A percentile compares a stretch with the other conserved stretches of the same genome.
phyloP scores from a whole-genome alignment of 2,113 vertebrate genomes.

The Calyptomena viridis region DNA sequence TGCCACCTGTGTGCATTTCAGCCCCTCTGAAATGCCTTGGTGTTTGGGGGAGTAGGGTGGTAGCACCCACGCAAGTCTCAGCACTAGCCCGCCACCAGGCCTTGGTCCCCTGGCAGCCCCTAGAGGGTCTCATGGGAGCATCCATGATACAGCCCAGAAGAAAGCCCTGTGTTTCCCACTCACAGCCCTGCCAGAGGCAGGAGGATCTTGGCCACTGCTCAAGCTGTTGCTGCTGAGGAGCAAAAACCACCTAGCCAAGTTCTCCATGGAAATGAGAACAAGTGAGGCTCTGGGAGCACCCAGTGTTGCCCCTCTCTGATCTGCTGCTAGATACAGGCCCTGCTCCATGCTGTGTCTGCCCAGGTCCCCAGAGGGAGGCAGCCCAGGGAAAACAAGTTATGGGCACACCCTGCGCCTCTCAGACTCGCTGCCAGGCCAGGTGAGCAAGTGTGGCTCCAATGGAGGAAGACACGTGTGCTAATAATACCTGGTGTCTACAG shows the following conservation, averaged over 20 bases:
- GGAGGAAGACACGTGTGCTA: accelerated
- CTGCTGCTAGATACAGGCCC: not conserved
- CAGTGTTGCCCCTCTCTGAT: not conserved
- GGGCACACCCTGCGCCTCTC: accelerated
- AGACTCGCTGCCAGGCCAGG: not conserved
- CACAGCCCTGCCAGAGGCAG: not conserved
- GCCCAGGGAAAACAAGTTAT: not conserved
- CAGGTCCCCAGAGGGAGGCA: not conserved
- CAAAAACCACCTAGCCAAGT: not conserved
- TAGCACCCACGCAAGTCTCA: not conserved
- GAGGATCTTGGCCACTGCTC: not conserved
- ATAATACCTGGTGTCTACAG: not conserved
- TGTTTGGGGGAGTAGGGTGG: not conserved
- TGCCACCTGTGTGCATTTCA: not conserved
- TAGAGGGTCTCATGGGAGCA: not conserved
- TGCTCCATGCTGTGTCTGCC: not conserved
- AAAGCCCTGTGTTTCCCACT: not conserved
- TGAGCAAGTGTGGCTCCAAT: not conserved
- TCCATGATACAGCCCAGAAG: not conserved
- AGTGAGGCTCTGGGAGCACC: not conserved
- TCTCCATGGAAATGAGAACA: not conserved
- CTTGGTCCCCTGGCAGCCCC: not conserved
- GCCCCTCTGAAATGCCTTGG: not conserved
- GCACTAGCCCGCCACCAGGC: not conserved
- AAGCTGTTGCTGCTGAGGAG: not conserved